Evolutionary conservation across 2,888 invertebrate genomes (phyloP).

Genomic region (Amiota minor): DNA sequence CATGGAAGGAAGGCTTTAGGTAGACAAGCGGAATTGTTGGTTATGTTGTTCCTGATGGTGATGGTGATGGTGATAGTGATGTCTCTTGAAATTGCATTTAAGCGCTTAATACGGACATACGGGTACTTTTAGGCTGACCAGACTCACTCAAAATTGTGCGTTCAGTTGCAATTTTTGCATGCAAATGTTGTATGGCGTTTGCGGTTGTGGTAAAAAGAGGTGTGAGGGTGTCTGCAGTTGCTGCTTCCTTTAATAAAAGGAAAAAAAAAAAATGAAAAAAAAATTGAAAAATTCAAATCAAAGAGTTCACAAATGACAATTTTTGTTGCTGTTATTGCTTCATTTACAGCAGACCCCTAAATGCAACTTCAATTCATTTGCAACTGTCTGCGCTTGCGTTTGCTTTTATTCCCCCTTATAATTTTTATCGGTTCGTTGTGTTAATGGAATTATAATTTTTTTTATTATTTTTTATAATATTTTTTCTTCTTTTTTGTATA

Average conservation of each 20-base stretch:
- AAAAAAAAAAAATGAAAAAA: not conserved
- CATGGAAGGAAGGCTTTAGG: conserved; percentile 9
- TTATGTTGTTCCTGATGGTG: conserved; percentile 8
- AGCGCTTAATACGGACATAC: conserved; percentile 21
- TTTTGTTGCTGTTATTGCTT: not conserved
- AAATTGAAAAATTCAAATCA: not conserved
- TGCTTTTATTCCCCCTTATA: not conserved
- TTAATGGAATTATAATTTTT: conserved; percentile 58
- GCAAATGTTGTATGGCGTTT: not conserved
- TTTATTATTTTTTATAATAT: conserved; percentile 41
- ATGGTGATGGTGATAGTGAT: conserved; percentile 1
- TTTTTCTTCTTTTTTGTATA: conserved; percentile 27
- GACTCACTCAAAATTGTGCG: not conserved
- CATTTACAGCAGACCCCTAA: conserved; percentile 1
- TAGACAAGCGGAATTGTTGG: conserved; percentile 1
- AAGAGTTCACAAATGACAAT: not conserved
- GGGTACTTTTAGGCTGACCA: conserved; percentile 13
- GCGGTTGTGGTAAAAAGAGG: not conserved
- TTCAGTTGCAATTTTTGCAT: not conserved
- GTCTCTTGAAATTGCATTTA: conserved; percentile 22
- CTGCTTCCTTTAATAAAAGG: not conserved
- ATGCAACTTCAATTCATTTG: not conserved
- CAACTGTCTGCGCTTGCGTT: conserved; percentile 16
- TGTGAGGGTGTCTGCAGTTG: conserved; percentile 12
- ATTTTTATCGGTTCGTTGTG: conserved; percentile 35